A percentile compares a stretch with the other conserved stretches of the same genome.
Evolutionary conservation across 1,140 invertebrate genomes (phyloP).

Genomic region (Formica selysi): DNA sequence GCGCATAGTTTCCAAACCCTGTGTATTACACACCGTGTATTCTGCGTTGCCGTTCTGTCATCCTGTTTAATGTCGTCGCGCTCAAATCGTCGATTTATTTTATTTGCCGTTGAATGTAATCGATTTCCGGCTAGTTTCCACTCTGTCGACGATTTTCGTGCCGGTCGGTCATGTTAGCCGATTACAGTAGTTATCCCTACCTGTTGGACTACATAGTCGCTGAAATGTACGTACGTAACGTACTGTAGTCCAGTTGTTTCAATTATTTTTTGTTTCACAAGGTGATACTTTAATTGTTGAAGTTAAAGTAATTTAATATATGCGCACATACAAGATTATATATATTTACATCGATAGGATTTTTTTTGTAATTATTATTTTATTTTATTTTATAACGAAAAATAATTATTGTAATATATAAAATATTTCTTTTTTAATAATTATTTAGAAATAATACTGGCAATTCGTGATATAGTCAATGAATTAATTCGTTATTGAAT

Average conservation of each 20-base stretch:
- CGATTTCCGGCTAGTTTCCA: conserved; percentile 48
- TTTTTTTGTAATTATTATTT: not conserved
- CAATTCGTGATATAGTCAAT: too few species aligned
- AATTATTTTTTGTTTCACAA: not conserved
- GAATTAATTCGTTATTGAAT: too few species aligned
- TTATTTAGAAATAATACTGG: too few species aligned
- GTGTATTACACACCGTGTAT: not conserved
- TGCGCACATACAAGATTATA: not conserved
- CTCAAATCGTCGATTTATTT: conserved; percentile 60
- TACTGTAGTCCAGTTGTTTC: not conserved
- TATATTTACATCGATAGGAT: too few species aligned
- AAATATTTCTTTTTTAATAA: not conserved
- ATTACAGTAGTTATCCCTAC: conserved; percentile 50
- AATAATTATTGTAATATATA: not conserved
- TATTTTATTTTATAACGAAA: not conserved
- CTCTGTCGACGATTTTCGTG: conserved; percentile 27
- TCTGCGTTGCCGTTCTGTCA: conserved; percentile 32
- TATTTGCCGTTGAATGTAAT: conserved; percentile 54
- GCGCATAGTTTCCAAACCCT: not conserved
- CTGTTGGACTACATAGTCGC: conserved; percentile 27
- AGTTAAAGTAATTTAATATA: not conserved
- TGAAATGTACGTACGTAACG: not conserved
- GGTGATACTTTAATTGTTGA: not conserved
- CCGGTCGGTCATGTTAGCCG: conserved; percentile 48
- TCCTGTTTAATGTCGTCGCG: conserved; percentile 58